Evolutionary conservation across 2,888 invertebrate genomes (phyloP).

Genomic region (Andrena camellia): DNA sequence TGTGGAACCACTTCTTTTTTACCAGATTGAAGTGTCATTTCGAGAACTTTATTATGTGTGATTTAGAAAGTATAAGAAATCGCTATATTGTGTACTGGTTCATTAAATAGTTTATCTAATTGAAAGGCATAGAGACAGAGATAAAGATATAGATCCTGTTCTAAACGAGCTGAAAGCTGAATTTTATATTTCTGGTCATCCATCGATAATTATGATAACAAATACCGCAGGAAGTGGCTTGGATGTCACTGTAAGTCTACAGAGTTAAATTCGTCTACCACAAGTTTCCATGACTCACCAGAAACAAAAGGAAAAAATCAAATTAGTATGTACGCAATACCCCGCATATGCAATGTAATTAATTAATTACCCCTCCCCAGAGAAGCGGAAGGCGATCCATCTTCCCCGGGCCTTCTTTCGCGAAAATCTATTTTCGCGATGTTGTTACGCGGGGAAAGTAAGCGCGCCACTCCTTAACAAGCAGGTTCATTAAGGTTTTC

Average conservation of each 20-base stretch:
- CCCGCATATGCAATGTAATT: not conserved
- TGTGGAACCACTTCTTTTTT: not conserved
- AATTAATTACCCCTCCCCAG: not conserved
- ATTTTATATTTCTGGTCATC: not conserved
- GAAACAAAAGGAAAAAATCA: conserved; percentile 23
- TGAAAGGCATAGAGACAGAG: no score
- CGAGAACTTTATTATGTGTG: no score
- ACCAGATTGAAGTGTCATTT: not conserved
- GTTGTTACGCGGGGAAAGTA: conserved; percentile 15
- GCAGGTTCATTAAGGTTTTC: conserved; percentile 41
- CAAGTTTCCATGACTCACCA: conserved; percentile 39
- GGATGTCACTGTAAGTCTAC: not conserved
- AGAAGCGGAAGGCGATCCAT: conserved; percentile 5
- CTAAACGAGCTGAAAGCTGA: no score
- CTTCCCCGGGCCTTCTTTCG: not conserved
- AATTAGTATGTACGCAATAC: not conserved
- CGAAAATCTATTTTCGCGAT: conserved; percentile 16
- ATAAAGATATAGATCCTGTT: no score
- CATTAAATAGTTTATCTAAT: no score
- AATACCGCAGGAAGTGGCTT: conserved; percentile 12
- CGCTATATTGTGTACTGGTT: no score
- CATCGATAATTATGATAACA: not conserved
- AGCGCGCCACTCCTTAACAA: conserved; percentile 28
- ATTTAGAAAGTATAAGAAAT: no score
- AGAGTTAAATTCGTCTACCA: not conserved